Conservation (phyloP, 2,113 vertebrate genomes). For the Hylia prasina region DNA sequence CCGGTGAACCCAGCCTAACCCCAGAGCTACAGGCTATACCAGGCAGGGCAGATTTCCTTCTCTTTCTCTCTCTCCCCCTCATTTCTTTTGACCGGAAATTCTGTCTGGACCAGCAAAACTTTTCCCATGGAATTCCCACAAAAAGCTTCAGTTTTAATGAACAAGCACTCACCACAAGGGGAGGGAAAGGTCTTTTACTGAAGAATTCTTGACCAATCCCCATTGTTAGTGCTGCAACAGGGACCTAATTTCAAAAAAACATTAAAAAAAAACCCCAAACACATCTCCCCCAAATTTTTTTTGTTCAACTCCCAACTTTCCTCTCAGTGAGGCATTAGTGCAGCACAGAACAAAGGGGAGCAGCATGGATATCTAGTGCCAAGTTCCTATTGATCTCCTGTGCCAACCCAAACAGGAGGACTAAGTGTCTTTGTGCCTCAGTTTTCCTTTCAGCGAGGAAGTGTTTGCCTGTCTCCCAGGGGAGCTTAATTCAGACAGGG, state of each 20-base stretch:
- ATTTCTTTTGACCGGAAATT: conserved; percentile 28
- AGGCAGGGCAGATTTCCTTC: not conserved
- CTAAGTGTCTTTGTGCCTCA: conserved; percentile 6
- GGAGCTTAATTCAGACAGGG: not conserved
- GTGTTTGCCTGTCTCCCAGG: not conserved
- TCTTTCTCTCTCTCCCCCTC: not conserved
- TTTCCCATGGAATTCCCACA: conserved; percentile 28
- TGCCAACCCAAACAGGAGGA: not conserved
- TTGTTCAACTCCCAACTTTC: not conserved
- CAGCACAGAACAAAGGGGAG: not conserved
- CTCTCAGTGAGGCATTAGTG: not conserved
- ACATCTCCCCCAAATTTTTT: not conserved
- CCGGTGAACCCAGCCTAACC: not conserved
- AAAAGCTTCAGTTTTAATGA: conserved; percentile 39
- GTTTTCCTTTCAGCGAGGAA: not conserved
- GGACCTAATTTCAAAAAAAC: not conserved
- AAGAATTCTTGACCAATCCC: not conserved
- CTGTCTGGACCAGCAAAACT: not conserved
- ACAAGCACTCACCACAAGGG: not conserved
- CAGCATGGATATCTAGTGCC: not conserved
- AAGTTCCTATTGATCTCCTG: not conserved
- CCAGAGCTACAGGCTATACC: not conserved
- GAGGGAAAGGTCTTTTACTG: not conserved
- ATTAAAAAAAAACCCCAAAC: not conserved
- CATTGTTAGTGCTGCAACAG: not conserved